Evolutionary conservation across 2,888 invertebrate genomes (phyloP), one percentile per base, ranked within the genome.

Genomic region (Thyatira batis): DNA sequence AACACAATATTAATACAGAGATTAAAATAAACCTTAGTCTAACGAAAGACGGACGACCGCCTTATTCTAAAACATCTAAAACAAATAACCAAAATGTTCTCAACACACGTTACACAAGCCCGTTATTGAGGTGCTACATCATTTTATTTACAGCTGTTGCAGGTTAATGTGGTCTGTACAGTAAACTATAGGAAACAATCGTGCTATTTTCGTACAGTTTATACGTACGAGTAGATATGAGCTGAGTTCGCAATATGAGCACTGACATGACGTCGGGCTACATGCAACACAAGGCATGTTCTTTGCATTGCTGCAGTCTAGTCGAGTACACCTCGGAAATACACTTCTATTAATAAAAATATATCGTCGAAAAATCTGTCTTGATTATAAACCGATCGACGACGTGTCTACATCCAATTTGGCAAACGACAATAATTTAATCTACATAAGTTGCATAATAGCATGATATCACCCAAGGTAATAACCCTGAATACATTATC

Each of bases 91-190:
- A 83, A 85, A 81, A 80, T 82, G 82, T 81, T 87, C 72, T 75
- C 79, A 85, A 80, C 84, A 81, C 70, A 75, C 82, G 82, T 80
- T 83, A 79, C 82, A 74, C 77, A 68, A 75, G 77, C 75, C 72
- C 78, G 86, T 86, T 89, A 85, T 86, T 85, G 77, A 83, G 83
- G 84, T 79, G 82, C 84, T 91, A 84, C 87, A 91, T 91, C 87
- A 90, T 89, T 80, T 85, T 90, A 89, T 89, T 88, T 87, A 88
- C 85, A 80, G 80, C 79, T 71, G 76, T 79, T 79, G 79, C 85
- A 84, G 85, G 87, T 85, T 87, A 82, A 86, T 87, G 85, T 77
- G 82, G 80, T 69, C 73, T 69, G 78, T 66, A 73, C 76, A 73
- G 81, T 85, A 81, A 83, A 87, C 84, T 78, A 66, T 65, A 73